These are phyloP conservation scores for Sipha flava DNA, from an alignment of 1,140 invertebrate species.

Conservation along the genomic window DNA sequence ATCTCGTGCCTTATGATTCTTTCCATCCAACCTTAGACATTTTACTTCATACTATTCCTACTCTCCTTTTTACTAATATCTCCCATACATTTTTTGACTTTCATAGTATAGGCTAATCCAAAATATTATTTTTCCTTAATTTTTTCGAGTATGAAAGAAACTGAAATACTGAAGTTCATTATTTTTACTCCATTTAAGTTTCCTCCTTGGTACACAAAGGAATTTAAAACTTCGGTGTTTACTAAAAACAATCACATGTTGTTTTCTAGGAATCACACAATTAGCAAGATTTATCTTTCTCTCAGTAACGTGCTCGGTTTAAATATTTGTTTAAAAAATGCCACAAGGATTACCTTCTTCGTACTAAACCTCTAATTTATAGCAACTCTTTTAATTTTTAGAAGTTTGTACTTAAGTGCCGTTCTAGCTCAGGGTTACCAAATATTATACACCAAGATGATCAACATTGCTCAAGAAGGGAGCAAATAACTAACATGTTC, in stretches of 20 bases:
- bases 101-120: too few species aligned
- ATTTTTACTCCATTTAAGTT: not conserved
- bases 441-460: too few species aligned
- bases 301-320: not conserved
- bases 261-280: not conserved
- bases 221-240: not conserved
- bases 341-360: not conserved
- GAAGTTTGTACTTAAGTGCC: not conserved
- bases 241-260: not conserved
- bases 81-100: too few species aligned
- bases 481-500: not conserved
- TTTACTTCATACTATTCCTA: too few species aligned
- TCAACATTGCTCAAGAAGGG: too few species aligned
- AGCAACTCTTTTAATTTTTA: not conserved
- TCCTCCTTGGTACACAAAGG: not conserved
- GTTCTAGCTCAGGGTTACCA: too few species aligned
- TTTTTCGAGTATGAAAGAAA: too few species aligned
- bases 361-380: not conserved
- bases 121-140: too few species aligned
- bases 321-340: not conserved
- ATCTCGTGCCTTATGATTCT: too few species aligned
- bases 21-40: too few species aligned
- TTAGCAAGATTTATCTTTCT: not conserved
- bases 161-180: not conserved
- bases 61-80: too few species aligned